Evolutionary conservation across 2,113 vertebrate genomes (phyloP).

Genomic region (Chroicocephalus ridibundus): DNA sequence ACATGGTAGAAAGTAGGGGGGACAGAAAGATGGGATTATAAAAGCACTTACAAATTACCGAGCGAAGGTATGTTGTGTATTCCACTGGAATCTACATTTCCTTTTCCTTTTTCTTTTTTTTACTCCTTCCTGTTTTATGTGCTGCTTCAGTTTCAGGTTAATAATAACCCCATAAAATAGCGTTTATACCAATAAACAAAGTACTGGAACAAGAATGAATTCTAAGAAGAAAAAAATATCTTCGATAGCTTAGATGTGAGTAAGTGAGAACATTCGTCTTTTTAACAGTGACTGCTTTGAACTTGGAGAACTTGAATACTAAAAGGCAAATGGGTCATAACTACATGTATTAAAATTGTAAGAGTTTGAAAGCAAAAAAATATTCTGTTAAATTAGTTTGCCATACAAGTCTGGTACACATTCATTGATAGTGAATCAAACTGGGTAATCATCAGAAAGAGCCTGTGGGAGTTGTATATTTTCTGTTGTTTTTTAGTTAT

Average conservation of each 20-base stretch:
- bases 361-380: conserved; percentile 12
- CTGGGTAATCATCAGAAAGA: not conserved
- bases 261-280: not conserved
- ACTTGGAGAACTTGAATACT: not conserved
- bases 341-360: conserved; percentile 22
- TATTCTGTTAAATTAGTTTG: conserved; percentile 12
- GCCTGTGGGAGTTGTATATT: conserved; percentile 1
- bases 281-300: conserved; percentile 20
- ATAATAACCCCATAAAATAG: not conserved
- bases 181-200: not conserved
- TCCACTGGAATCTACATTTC: not conserved
- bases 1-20: not conserved
- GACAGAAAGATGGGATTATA: not conserved
- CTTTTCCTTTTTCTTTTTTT: not conserved
- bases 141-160: not conserved
- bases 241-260: not conserved
- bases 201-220: not conserved
- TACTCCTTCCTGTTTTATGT: not conserved
- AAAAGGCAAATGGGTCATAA: conserved; percentile 34
- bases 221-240: not conserved
- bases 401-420: not conserved
- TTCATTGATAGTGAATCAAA: conserved; percentile 1
- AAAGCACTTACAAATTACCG: not conserved
- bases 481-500: conserved; percentile 27
- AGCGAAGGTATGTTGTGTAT: not conserved